Percentiles rank a stretch among this genome's conserved stretches.
Conservation (phyloP, 2,113 vertebrate species). For the Castor canadensis region DNA sequence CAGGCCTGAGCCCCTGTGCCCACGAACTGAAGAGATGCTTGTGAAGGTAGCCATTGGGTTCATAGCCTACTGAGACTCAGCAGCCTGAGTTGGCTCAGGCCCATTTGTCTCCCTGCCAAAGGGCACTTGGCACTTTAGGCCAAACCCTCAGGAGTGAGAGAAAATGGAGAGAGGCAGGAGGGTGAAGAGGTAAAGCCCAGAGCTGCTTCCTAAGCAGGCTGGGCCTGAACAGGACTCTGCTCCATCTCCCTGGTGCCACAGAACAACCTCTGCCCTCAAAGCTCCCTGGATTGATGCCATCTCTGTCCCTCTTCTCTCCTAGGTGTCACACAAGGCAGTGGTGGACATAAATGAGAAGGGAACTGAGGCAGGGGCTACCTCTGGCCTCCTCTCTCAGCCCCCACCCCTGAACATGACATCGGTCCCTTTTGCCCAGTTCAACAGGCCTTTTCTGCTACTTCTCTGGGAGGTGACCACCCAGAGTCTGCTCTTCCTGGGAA, state of each 20-base stretch:
- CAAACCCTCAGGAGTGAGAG: no score
- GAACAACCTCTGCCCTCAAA: not conserved
- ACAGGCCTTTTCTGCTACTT: constrained; percentile 88
- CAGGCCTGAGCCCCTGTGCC: rapidly evolving
- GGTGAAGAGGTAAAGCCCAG: no score
- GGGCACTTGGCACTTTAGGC: rapidly evolving
- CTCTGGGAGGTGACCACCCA: constrained; percentile 84
- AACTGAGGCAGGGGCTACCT: constrained; percentile 86
- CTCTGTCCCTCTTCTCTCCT: not conserved
- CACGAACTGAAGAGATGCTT: not conserved
- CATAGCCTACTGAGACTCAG: rapidly evolving
- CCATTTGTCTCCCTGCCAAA: not conserved
- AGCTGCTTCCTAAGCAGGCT: not conserved
- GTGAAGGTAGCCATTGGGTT: rapidly evolving
- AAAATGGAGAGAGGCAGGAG: rapidly evolving
- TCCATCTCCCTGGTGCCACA: rapidly evolving
- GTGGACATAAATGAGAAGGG: constrained; percentile 91
- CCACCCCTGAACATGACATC: not conserved
- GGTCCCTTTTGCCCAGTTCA: not conserved
- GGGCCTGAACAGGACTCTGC: rapidly evolving
- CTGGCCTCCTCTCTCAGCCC: constrained; percentile 75
- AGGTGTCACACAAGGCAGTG: constrained; percentile 85
- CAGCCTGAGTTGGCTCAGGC: not conserved
- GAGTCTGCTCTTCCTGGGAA: constrained; percentile 90
- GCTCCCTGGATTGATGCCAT: rapidly evolving